These are phyloP conservation scores for Nothocercus julius DNA, from an alignment of 2,113 vertebrate species.

Conservation along the genomic window DNA sequence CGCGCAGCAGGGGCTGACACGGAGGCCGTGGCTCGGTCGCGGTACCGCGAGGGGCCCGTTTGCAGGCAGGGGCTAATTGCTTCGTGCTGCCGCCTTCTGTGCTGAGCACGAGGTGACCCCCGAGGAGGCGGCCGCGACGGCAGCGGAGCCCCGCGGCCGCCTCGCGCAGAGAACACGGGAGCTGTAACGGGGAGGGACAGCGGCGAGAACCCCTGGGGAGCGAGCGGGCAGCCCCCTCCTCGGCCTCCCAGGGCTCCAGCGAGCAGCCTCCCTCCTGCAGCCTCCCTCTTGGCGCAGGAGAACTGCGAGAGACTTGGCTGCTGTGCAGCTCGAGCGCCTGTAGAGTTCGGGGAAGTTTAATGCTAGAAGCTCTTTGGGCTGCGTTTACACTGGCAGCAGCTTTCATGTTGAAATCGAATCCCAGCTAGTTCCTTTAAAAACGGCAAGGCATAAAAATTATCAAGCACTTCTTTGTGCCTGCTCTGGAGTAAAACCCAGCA, in stretches of 20 bases:
- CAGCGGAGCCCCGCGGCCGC: rapidly evolving
- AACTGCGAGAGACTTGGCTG: not conserved
- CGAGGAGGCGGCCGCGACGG: not conserved
- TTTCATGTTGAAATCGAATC: not conserved
- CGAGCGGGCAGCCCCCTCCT: not conserved
- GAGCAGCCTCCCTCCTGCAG: not conserved
- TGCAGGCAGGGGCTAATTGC: not conserved
- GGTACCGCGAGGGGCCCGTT: rapidly evolving
- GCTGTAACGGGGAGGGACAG: not conserved
- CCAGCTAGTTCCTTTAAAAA: not conserved
- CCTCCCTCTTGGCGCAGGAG: rapidly evolving
- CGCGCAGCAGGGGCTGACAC: rapidly evolving
- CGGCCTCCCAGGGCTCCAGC: rapidly evolving
- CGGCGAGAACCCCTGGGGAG: not conserved
- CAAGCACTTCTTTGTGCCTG: not conserved
- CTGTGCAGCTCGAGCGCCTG: rapidly evolving
- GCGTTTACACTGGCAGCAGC: rapidly evolving
- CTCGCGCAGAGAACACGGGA: not conserved
- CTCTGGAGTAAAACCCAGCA: not conserved
- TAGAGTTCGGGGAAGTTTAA: rapidly evolving
- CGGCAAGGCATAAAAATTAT: not conserved
- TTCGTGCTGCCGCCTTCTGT: not conserved
- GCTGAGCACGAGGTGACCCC: not conserved
- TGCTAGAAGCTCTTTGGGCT: not conserved
- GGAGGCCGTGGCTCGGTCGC: rapidly evolving